Percentiles rank a stretch among this genome's conserved stretches.
phyloP scores from a whole-genome alignment of 2,888 invertebrate genomes.

The Stenurella melanura region DNA sequence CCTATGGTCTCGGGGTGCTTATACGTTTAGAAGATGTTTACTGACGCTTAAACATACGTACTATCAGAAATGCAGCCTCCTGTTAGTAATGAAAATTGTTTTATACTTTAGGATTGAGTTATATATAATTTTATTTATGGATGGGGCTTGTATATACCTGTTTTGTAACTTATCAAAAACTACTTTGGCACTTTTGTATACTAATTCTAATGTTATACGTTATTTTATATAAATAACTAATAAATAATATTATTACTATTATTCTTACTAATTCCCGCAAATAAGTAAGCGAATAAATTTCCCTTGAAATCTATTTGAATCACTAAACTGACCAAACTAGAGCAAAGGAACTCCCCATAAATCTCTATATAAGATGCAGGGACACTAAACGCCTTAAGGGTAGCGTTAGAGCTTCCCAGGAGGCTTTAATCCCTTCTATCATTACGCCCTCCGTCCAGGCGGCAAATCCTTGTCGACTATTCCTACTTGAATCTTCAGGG shows the following conservation, averaged over 20 bases:
- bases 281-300: slow-evolving; percentile 23
- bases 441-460: slow-evolving; percentile 63
- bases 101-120: no score
- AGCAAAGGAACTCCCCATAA: slow-evolving; percentile 63
- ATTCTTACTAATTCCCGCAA: background rate
- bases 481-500: slow-evolving; percentile 56
- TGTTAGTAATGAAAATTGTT: no score
- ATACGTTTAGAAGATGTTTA: no score
- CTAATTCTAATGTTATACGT: no score
- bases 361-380: slow-evolving; percentile 69
- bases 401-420: slow-evolving; percentile 62
- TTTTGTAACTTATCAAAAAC: no score
- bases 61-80: no score
- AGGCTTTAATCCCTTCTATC: slow-evolving; percentile 67
- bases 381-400: slow-evolving; percentile 65
- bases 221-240: background rate
- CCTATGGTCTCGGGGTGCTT: no score
- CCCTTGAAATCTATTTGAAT: slow-evolving; percentile 55
- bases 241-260: no score
- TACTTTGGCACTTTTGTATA: no score
- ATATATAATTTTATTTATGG: no score
- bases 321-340: slow-evolving; percentile 63
- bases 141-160: no score
- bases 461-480: slow-evolving; percentile 62
- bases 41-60: no score